Percentiles rank a stretch among this genome's conserved stretches.
These are phyloP conservation scores for Semaprochilodus insignis DNA, from an alignment of 2,797 vertebrate genomes.

Conservation along the genomic window DNA sequence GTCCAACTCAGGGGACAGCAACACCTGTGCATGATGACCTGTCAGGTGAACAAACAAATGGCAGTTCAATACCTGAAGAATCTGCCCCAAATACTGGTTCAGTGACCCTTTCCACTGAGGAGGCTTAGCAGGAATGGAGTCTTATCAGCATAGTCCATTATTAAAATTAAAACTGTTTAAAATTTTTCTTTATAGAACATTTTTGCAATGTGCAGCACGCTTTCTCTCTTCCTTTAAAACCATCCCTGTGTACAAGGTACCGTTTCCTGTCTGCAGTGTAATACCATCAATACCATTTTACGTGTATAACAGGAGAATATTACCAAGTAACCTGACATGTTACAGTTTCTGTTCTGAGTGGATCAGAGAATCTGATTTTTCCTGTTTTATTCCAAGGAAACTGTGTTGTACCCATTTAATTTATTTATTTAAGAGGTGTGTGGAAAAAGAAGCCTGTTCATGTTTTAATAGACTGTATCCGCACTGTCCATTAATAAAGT, in stretches of 20 bases:
- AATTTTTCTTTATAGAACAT: neutral
- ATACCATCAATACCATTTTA: neutral
- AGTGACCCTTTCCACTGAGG: neutral
- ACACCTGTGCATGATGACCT: conserved; percentile 48
- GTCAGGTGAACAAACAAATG: neutral
- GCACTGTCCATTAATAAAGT: conserved; percentile 21
- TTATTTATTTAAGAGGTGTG: conserved; percentile 8
- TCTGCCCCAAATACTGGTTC: neutral
- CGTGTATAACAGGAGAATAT: neutral
- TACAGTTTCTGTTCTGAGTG: neutral
- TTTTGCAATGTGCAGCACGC: neutral
- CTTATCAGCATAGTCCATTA: neutral
- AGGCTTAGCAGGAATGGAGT: neutral
- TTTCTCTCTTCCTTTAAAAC: neutral
- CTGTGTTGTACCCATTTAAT: neutral
- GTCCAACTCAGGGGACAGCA: conserved; percentile 74
- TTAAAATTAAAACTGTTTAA: neutral
- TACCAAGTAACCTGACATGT: neutral
- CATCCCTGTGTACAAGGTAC: neutral
- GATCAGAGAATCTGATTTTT: neutral
- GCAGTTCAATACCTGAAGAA: conserved; percentile 11
- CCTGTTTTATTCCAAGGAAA: neutral
- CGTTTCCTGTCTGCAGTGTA: neutral
- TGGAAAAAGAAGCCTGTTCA: conserved; percentile 2
- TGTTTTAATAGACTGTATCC: neutral